phyloP scores from a whole-genome alignment of 2,888 invertebrate genomes.

The Macrosoma leucophasiata region DNA sequence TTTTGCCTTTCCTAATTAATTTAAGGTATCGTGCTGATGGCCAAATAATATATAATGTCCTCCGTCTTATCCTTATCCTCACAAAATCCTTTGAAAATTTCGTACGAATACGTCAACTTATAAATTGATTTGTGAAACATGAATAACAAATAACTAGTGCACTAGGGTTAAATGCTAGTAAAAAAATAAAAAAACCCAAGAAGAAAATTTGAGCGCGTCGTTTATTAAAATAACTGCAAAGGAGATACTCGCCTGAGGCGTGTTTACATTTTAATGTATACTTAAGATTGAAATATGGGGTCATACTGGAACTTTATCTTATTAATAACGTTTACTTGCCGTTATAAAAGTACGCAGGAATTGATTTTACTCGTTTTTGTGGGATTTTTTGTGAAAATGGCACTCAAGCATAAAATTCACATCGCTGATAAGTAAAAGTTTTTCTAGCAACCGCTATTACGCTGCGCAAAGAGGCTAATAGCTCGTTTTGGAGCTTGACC shows the following conservation, averaged over 20 bases:
- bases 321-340: not conserved
- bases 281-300: conserved; percentile 53
- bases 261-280: conserved; percentile 58
- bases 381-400: not conserved
- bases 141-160: not conserved
- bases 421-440: not conserved
- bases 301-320: conserved; percentile 33
- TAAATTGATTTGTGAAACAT: no score
- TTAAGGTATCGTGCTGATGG: no score
- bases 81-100: no score
- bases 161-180: not conserved
- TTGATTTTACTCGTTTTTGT: not conserved
- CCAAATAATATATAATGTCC: no score
- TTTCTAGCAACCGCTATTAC: not conserved
- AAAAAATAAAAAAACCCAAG: conserved; percentile 22
- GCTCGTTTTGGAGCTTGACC: not conserved
- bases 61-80: no score
- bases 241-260: conserved; percentile 39
- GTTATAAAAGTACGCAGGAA: no score
- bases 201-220: conserved; percentile 32
- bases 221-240: conserved; percentile 51
- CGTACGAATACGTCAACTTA: no score
- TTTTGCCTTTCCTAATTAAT: no score
- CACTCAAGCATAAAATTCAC: not conserved
- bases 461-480: no score